A percentile compares a stretch with the other conserved stretches of the same genome.
Conservation (phyloP, 2,888 invertebrate genomes). For the Catonia carolina region DNA sequence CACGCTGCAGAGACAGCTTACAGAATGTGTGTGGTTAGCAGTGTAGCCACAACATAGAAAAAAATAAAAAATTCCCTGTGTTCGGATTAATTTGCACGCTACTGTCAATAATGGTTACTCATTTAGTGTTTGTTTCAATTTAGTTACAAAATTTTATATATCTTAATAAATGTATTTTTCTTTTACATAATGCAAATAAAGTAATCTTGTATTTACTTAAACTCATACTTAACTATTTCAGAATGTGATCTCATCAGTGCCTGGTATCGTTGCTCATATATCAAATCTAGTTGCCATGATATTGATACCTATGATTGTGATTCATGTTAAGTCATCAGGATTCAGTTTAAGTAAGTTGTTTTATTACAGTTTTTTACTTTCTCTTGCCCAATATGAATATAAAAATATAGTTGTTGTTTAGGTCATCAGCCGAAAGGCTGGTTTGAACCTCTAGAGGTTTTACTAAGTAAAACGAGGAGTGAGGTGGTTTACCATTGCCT, state of each 20-base stretch:
- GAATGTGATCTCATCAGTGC: constrained; percentile 62
- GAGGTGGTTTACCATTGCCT: too few relatives aligned
- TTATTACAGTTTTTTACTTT: too few relatives aligned
- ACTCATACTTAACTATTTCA: constrained; percentile 44
- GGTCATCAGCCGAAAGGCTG: too few relatives aligned
- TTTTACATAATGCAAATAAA: too few relatives aligned
- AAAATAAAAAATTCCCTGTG: neutral
- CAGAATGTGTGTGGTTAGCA: too few relatives aligned
- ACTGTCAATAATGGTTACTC: too few relatives aligned
- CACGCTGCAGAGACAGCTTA: too few relatives aligned
- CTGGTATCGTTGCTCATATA: constrained; percentile 68
- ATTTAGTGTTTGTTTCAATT: neutral
- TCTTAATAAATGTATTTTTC: constrained; percentile 24
- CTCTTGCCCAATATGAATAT: too few relatives aligned
- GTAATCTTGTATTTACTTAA: too few relatives aligned
- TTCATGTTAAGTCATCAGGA: constrained; percentile 65
- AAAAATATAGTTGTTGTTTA: too few relatives aligned
- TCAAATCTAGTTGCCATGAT: constrained; percentile 69
- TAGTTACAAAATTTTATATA: constrained; percentile 4
- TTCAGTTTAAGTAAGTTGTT: constrained; percentile 76
- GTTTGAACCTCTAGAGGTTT: too few relatives aligned
- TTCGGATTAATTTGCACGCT: neutral
- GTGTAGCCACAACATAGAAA: constrained; percentile 1
- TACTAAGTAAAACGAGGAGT: too few relatives aligned
- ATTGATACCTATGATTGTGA: constrained; percentile 69